Evolutionary conservation across 2,797 vertebrate species (phyloP).

Genomic region (Hypotaenidia okinawae): DNA sequence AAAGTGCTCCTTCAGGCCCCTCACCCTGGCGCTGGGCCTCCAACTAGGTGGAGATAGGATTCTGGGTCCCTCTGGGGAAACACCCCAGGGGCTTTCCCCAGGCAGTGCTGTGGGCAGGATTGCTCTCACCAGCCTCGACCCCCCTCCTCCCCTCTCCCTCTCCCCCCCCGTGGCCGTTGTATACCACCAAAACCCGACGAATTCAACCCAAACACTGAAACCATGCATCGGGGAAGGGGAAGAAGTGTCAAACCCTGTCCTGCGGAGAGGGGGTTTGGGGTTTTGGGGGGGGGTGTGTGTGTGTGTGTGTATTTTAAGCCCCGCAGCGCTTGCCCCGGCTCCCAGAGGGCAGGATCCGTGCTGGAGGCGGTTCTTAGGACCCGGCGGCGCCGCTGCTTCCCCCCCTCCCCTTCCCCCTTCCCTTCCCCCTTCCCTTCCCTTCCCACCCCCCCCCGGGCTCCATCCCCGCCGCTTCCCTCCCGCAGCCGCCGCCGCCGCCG

Average conservation of each 20-base stretch:
- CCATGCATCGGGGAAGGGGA: too few relatives aligned
- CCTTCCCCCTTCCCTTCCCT: not conserved
- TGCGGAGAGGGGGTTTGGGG: too few relatives aligned
- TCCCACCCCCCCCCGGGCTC: too few relatives aligned
- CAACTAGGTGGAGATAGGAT: accelerated
- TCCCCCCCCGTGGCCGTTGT: too few relatives aligned
- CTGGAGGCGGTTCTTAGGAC: not conserved
- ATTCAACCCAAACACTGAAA: not conserved
- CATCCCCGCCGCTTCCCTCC: not conserved
- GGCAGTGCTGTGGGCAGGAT: not conserved
- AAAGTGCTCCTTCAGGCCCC: not conserved
- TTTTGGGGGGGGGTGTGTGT: too few relatives aligned
- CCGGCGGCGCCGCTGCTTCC: not conserved
- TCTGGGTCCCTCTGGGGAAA: too few relatives aligned
- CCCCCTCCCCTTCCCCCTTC: not conserved
- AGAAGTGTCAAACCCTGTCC: not conserved
- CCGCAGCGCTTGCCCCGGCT: not conserved
- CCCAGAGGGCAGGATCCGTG: not conserved
- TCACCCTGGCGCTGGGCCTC: not conserved
- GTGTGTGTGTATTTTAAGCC: too few relatives aligned
- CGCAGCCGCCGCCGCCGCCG: not conserved
- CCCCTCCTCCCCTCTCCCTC: too few relatives aligned
- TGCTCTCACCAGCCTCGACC: too few relatives aligned
- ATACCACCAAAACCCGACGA: not conserved
- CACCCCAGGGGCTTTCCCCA: accelerated